These are phyloP conservation scores for Rana temporaria DNA, from an alignment of 2,113 vertebrate genomes.

Conservation along the genomic window DNA sequence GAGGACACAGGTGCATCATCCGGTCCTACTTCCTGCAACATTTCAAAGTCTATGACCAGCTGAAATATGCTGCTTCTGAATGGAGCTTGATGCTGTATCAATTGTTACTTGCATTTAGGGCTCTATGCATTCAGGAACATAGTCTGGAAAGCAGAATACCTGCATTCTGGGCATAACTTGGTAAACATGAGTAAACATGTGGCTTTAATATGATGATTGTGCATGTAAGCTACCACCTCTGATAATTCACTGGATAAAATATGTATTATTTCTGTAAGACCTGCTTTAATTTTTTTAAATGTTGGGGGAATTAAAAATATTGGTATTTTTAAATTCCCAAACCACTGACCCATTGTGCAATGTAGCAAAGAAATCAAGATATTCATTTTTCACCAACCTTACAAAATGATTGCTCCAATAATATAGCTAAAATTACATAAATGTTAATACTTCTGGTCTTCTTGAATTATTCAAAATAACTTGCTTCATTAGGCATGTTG, in stretches of 20 bases:
- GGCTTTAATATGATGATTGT: neutral
- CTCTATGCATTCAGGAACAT: no score
- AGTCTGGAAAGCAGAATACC: no score
- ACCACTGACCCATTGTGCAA: neutral
- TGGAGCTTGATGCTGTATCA: no score
- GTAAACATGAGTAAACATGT: no score
- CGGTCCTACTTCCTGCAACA: no score
- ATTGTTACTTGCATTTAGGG: no score
- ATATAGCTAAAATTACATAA: neutral
- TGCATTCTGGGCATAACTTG: no score
- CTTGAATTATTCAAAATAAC: constrained; percentile 49
- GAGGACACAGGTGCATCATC: no score
- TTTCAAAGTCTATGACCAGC: no score
- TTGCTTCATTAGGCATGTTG: constrained; percentile 50
- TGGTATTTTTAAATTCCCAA: neutral
- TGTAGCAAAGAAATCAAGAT: neutral
- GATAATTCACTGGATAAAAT: neutral
- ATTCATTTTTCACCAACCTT: neutral
- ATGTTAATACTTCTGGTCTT: constrained; percentile 34
- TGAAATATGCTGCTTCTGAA: no score
- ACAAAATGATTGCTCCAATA: neutral
- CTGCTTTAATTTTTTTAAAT: neutral
- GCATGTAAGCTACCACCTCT: neutral
- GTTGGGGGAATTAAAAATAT: neutral
- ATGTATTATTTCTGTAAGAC: neutral